phyloP scores from a whole-genome alignment of 2,797 vertebrate species.

The Acipenser transmontanus region DNA sequence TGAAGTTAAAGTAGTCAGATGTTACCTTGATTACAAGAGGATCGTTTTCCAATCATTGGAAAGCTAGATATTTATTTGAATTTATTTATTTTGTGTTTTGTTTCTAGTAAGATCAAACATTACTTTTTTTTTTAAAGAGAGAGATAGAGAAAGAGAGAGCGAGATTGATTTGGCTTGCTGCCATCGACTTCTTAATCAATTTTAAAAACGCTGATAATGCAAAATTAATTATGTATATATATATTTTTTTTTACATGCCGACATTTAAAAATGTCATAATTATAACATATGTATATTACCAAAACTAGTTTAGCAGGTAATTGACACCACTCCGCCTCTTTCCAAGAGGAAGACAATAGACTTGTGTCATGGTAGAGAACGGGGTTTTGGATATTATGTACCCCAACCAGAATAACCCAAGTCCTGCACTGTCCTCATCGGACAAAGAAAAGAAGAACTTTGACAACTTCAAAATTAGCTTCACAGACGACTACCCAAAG shows the following conservation, averaged over 20 bases:
- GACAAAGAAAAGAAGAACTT: constrained; percentile 54
- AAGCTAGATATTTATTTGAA: constrained; percentile 26
- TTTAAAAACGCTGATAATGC: too few relatives aligned
- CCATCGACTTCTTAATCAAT: too few relatives aligned
- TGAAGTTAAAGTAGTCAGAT: constrained; percentile 36
- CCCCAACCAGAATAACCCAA: constrained; percentile 54
- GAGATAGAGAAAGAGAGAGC: too few relatives aligned
- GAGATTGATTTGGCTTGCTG: too few relatives aligned
- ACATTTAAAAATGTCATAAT: too few relatives aligned
- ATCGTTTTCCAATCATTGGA: constrained; percentile 32
- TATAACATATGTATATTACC: too few relatives aligned
- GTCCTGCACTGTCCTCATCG: constrained; percentile 53
- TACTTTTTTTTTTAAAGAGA: too few relatives aligned
- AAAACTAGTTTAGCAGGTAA: not conserved
- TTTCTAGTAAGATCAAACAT: too few relatives aligned
- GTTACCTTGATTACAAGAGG: constrained; percentile 41
- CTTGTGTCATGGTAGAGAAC: constrained; percentile 53
- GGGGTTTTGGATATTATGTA: constrained; percentile 56
- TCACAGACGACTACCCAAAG: constrained; percentile 65
- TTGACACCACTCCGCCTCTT: constrained; percentile 25
- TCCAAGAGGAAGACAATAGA: constrained; percentile 16
- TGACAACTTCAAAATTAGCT: constrained; percentile 38
- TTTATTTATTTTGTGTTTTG: not conserved
- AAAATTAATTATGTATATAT: too few relatives aligned
- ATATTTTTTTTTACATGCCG: too few relatives aligned